Base-by-base conservation (phyloP, 1,140 invertebrate genomes). In the Armadillidium nasatum region DNA sequence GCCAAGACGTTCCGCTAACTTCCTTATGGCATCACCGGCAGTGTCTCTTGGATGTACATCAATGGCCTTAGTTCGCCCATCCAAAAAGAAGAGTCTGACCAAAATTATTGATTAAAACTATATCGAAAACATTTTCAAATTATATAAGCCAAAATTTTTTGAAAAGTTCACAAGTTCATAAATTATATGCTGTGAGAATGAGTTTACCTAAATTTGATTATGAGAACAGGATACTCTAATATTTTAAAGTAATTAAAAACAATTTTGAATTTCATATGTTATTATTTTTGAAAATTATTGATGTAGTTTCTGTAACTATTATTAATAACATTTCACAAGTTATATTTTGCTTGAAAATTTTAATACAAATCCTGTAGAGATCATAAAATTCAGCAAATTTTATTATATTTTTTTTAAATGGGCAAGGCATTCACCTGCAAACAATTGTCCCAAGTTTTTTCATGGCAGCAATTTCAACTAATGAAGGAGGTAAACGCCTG, bases 1-100 rank as follows among this genome's bases (percentile, higher is more conserved):
- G 44, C 92, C 93, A 67, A 97, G 89, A 83, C 96, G 93, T 83
- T 95, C 93, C 0, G 94, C 94, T 15, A 98, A 87, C 82, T 94
- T 93, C 6, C 90, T 88, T 10, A 95, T 91, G 0, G 95, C 94
- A 83, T 97, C 94, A 6, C 90, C 89, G 0, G 94, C 95, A 4
- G 95, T 97, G 82, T 97, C 95, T 0, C 93, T 94, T 0, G 95
- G 94, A 87, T 96, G 93, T 13, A 97, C 92, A 84, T 96, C 95
- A 50, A 98, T 94, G 0, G 95, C 95, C 85, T 97, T 97, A 0
- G 94, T 97, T 73, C 95, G 89, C 0, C 95, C 94, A 85, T 98
- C 95, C 82, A 97, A 87, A 85, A 98, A 96, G 86, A 96, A 96
- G 85, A 98, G 95, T 67, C 95, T 88, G 15, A 73, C 0, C 13